Evolutionary conservation across 2,797 vertebrate genomes (phyloP), one percentile per base, ranked within the genome.

Genomic region (Salmo trutta): DNA sequence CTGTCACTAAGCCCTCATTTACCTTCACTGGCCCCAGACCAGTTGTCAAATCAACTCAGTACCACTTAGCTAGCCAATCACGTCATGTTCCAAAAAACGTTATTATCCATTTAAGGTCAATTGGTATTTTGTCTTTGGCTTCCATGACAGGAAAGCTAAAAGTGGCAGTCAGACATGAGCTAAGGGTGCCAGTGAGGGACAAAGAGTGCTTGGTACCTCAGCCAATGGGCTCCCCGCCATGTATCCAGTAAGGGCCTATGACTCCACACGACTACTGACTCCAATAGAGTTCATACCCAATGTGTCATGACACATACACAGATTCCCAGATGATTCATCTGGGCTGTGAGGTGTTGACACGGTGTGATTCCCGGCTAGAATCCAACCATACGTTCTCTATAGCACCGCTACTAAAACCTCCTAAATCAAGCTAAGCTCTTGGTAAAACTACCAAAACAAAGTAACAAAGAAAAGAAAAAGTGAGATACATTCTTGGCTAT

Each of bases 281-380:
- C 14, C 21, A 77, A 36, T 52, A 24, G 17, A 68, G 17, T 56
- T 16, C 1, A 8, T 17, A 74, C 67, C 10, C 81, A 75, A 33
- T 33, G 1, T 0, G 41, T 66, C n/a, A 10, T 73, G 67, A 81
- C 5, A 19, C 62, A 56, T 84, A 33, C 82, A 69, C 33, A 6
- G 21, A 72, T 75, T 80, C n/a, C n/a, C 17, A 47, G 56, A 78
- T 47, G 71, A 78, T 73, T 72, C 59, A 64, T 59, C 76, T 78
- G 15, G 31, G 62, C 62, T 36, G 62, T 24, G 68, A n/a, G 27
- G 75, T n/a, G 75, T 21, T 29, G 52, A 76, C 75, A 56, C 19
- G 52, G 19, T 69, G 64, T 53, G 71, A 66, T 56, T 16, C 16
- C 24, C 12, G 59, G 53, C 21, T 27, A 77, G 41, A 83, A 53